Conservation (phyloP, 2,888 invertebrate genomes). For the Drosophila peninsularis region DNA sequence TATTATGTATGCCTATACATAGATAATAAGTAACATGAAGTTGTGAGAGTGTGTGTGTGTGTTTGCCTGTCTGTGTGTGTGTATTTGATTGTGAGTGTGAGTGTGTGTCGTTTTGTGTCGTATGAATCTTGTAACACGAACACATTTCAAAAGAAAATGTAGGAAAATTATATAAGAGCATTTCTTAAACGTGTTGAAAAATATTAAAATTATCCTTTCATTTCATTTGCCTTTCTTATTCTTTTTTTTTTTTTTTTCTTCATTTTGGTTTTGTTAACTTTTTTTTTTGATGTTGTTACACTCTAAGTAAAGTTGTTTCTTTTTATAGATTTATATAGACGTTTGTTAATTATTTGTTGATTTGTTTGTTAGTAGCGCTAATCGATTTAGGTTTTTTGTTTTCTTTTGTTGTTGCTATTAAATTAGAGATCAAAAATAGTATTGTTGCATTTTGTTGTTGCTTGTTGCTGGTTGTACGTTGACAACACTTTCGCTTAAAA, state of each 20-base stretch:
- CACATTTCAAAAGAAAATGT: constrained; percentile 31
- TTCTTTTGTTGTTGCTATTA: constrained; percentile 44
- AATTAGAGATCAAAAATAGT: constrained; percentile 78
- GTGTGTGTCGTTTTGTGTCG: constrained; percentile 27
- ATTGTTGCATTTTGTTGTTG: constrained; percentile 64
- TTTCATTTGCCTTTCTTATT: background rate
- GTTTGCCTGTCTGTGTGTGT: constrained; percentile 14
- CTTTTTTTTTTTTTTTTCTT: constrained; percentile 20
- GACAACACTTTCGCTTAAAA: constrained; percentile 28
- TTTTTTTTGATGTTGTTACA: constrained; percentile 17
- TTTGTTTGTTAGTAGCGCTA: constrained; percentile 61
- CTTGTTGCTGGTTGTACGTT: constrained; percentile 31
- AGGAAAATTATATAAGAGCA: constrained; percentile 43
- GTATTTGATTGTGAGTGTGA: constrained; percentile 15
- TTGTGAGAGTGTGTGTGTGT: constrained; percentile 10
- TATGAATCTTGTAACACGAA: constrained; percentile 63
- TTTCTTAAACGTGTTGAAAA: constrained; percentile 49
- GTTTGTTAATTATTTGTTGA: constrained; percentile 38
- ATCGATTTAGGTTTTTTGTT: constrained; percentile 46
- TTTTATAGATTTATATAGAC: constrained; percentile 33
- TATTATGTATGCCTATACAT: constrained; percentile 69
- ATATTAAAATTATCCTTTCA: constrained; percentile 22
- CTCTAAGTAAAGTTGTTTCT: constrained; percentile 43
- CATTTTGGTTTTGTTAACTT: constrained; percentile 12
- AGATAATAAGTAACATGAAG: constrained; percentile 77